Base-by-base conservation (phyloP, 2,888 invertebrate species). In the Keiferia lycopersicella region DNA sequence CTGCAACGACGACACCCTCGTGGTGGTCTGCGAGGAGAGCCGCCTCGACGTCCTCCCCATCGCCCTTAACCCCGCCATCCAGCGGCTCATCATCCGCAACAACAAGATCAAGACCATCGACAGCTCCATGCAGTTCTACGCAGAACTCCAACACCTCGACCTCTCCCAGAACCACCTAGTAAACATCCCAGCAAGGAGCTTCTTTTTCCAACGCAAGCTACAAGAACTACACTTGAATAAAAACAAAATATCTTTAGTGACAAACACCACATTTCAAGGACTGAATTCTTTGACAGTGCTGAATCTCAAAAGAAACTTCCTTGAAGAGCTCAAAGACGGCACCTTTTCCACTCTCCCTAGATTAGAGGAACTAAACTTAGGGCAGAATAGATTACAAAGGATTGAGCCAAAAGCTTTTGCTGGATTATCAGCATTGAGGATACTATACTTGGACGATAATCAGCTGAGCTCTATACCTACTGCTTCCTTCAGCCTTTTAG, bases 41-140 rank as follows among this genome's bases (percentile, higher is more conserved):
- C 96, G 96, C 72, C 93, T 98, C 67, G 97, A 97, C 88, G 96
- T 97, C 63, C 94, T 98, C 67, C 98, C 98, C 67, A 98, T 98
- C 77, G 96, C 97, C 2, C 92, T 98, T 69, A 98, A 98, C 89
- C 98, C 98, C 50, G 96, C 96, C 75, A 96, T 97, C 69, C 96
- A 96, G 81, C 93, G 96, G 63, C 93, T 97, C 75, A 95, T 96
- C 73, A 94, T 97, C 68, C 94, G 95, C 76, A 96, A 96, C 84
- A 97, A 97, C 84, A 95, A 95, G 77, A 97, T 97, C 76, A 96
- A 96, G 83, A 96, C 96, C 16, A 96, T 97, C 71, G 97, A 97
- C 84, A 96, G 96, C 60, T 96, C 96, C 26, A 96, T 97, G 87
- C 96, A 96, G 81, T 97, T 97, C 88, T 97, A 97, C 86, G 94